phyloP scores from a whole-genome alignment of 2,888 invertebrate genomes.

The Ferrisia virgata region DNA sequence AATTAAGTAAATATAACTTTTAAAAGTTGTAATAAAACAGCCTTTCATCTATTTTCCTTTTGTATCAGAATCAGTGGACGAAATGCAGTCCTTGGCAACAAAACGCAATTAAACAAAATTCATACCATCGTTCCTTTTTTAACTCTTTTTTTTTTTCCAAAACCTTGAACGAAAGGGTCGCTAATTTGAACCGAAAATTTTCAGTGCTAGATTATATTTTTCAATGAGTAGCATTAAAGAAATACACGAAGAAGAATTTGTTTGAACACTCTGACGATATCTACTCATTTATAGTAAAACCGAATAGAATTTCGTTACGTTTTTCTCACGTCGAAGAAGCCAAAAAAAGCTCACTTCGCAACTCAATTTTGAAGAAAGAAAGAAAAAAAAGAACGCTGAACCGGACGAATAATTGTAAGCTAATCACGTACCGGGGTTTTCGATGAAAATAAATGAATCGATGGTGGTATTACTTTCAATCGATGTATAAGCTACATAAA shows the following conservation, averaged over 20 bases:
- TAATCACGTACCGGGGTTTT: slow-evolving; percentile 11
- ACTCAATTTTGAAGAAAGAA: background rate
- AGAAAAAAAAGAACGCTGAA: slow-evolving; percentile 17
- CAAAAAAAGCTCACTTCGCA: background rate
- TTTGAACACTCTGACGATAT: background rate
- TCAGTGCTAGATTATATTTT: no score
- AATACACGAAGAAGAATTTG: background rate
- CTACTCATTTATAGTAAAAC: background rate
- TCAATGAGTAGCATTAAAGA: background rate
- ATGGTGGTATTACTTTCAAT: background rate
- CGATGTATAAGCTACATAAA: slow-evolving; percentile 11
- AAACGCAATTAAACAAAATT: no score
- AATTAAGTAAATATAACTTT: no score
- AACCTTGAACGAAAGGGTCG: no score
- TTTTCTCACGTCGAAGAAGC: background rate
- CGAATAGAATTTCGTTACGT: background rate
- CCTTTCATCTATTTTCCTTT: no score
- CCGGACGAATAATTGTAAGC: slow-evolving; percentile 5
- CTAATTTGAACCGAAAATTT: no score
- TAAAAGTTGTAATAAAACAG: no score
- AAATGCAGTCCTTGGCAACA: no score
- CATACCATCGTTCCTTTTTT: no score
- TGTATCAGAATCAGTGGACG: no score
- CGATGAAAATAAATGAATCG: slow-evolving; percentile 22
- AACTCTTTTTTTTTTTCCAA: no score